These are phyloP conservation scores for Huso huso DNA, from an alignment of 2,797 vertebrate species.

Conservation along the genomic window DNA sequence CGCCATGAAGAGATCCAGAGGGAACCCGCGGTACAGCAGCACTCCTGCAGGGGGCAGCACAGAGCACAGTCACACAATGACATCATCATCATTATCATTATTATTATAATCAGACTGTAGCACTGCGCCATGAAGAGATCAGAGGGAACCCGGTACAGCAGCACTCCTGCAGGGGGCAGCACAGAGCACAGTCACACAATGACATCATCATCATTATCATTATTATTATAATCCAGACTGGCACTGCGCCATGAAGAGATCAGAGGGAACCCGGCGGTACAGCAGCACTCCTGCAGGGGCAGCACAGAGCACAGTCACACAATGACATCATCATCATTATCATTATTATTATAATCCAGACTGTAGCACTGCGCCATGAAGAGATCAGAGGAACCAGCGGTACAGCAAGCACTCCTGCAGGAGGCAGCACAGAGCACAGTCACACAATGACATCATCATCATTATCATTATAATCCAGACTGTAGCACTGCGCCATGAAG, in stretches of 20 bases:
- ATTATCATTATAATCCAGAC: too few relatives aligned
- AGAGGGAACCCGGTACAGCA: slow-evolving; percentile 86
- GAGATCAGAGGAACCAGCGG: slow-evolving; percentile 72
- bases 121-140: slow-evolving; percentile 90
- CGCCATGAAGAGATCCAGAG: slow-evolving; percentile 85
- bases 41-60: slow-evolving; percentile 57
- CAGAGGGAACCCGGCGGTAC: slow-evolving; percentile 82
- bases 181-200: background rate
- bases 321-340: too few relatives aligned
- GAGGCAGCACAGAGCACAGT: background rate
- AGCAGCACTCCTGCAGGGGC: slow-evolving; percentile 72
- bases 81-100: too few relatives aligned
- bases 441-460: background rate
- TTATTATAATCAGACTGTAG: too few relatives aligned
- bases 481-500: slow-evolving; percentile 94
- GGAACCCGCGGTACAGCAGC: slow-evolving; percentile 82
- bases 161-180: slow-evolving; percentile 58
- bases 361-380: slow-evolving; percentile 96
- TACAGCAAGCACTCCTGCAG: slow-evolving; percentile 83
- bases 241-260: slow-evolving; percentile 89
- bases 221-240: too few relatives aligned
- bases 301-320: background rate
- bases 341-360: too few relatives aligned
- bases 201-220: too few relatives aligned
- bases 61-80: background rate